Conservation (phyloP, 2,888 invertebrate species). For the Punctoribates punctum region DNA sequence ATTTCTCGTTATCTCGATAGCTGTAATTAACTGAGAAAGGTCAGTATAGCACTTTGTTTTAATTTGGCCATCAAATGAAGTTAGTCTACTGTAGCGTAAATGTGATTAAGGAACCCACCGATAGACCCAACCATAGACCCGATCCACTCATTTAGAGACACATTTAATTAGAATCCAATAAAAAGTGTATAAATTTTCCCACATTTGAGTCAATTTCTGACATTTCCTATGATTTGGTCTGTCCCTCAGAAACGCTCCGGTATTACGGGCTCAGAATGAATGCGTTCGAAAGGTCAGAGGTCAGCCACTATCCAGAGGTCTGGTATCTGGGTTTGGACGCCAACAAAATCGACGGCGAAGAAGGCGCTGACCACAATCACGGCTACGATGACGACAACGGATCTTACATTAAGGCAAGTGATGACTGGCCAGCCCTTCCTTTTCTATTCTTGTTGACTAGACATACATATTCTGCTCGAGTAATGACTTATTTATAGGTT, state of each 20-base stretch:
- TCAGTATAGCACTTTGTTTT: too few relatives aligned
- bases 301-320: slow-evolving; percentile 79
- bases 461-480: background rate
- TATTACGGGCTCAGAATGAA: slow-evolving; percentile 78
- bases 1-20: too few relatives aligned
- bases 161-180: too few relatives aligned
- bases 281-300: slow-evolving; percentile 84
- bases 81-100: too few relatives aligned
- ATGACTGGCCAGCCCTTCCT: background rate
- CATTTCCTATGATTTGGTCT: too few relatives aligned
- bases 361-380: slow-evolving; percentile 74
- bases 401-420: slow-evolving; percentile 81
- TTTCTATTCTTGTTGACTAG: background rate
- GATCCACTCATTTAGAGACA: too few relatives aligned
- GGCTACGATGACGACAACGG: slow-evolving; percentile 90
- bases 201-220: too few relatives aligned
- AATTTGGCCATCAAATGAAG: too few relatives aligned
- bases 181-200: too few relatives aligned
- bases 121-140: too few relatives aligned
- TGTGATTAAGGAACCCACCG: too few relatives aligned
- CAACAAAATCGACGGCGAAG: slow-evolving; percentile 72
- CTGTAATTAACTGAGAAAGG: too few relatives aligned
- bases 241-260: slow-evolving; percentile 69
- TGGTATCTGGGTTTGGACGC: slow-evolving; percentile 88
- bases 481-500: background rate